phyloP scores from a whole-genome alignment of 2,113 vertebrate species.

The Arothron firmamentum region DNA sequence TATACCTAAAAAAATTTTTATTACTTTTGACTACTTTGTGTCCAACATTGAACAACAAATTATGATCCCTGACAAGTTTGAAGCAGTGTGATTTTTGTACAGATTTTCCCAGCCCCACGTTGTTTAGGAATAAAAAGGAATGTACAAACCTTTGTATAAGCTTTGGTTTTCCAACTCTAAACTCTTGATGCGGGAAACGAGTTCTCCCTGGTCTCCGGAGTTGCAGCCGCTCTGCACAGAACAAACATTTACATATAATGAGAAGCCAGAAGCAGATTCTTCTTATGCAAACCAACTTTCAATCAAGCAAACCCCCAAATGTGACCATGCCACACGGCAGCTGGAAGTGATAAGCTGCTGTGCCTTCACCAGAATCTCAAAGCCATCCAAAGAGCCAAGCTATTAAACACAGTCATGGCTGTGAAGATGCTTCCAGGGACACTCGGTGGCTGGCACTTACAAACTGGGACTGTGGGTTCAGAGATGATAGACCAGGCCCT shows the following conservation, averaged over 20 bases:
- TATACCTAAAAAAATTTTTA: background rate
- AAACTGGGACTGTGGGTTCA: conserved; percentile 35
- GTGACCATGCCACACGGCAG: background rate
- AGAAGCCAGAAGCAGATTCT: background rate
- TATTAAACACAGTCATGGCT: background rate
- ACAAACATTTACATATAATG: background rate
- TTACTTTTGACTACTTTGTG: too few relatives aligned
- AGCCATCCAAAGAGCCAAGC: too few relatives aligned
- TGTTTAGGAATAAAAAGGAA: background rate
- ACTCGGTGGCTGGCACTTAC: conserved; percentile 61
- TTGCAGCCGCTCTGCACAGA: conserved; percentile 40
- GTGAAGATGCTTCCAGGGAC: conserved; percentile 5
- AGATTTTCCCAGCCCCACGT: too few relatives aligned
- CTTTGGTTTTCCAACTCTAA: conserved; percentile 90
- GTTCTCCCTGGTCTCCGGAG: conserved; percentile 79
- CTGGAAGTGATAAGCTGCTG: too few relatives aligned
- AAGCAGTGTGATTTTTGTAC: too few relatives aligned
- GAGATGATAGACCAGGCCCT: conserved; percentile 40
- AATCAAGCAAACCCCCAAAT: background rate
- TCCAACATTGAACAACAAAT: too few relatives aligned
- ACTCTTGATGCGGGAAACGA: conserved; percentile 79
- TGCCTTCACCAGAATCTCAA: too few relatives aligned
- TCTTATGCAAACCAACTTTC: background rate
- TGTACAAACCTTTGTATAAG: conserved; percentile 78
- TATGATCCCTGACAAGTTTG: too few relatives aligned